phyloP scores from a whole-genome alignment of 2,797 vertebrate species.

The Cuniculus paca region DNA sequence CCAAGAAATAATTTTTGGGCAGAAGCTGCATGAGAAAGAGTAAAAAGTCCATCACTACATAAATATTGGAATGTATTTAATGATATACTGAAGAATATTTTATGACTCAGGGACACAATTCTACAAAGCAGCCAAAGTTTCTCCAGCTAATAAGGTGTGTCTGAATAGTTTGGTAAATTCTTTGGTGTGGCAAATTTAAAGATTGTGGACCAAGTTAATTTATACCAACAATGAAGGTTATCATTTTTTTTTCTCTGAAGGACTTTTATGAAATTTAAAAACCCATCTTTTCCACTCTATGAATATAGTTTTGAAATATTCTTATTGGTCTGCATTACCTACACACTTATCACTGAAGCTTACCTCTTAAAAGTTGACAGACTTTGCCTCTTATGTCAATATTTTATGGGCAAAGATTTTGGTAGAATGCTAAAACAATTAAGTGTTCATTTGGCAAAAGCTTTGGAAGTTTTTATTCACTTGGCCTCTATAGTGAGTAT shows the following conservation, averaged over 20 bases:
- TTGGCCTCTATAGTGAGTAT: conserved; percentile 35
- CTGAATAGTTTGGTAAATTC: neutral
- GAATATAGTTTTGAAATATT: neutral
- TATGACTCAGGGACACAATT: neutral
- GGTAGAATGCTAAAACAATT: conserved; percentile 36
- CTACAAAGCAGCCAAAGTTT: neutral
- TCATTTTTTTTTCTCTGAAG: neutral
- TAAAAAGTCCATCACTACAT: neutral
- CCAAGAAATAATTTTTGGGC: neutral
- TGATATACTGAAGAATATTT: neutral
- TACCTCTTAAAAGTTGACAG: neutral
- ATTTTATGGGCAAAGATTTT: conserved; percentile 16
- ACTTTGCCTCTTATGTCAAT: neutral
- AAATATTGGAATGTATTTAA: neutral
- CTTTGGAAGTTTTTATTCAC: conserved; percentile 43
- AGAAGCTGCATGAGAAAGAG: accelerated
- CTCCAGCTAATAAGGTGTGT: neutral
- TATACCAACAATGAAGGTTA: neutral
- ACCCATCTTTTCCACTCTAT: neutral
- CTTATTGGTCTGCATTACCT: neutral
- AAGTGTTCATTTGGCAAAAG: conserved; percentile 44
- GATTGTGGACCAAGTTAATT: neutral
- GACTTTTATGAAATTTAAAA: neutral
- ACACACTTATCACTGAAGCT: neutral
- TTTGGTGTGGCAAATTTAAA: neutral